These are phyloP conservation scores for Pheosia tremula DNA, from an alignment of 2,888 invertebrate species.

Conservation along the genomic window DNA sequence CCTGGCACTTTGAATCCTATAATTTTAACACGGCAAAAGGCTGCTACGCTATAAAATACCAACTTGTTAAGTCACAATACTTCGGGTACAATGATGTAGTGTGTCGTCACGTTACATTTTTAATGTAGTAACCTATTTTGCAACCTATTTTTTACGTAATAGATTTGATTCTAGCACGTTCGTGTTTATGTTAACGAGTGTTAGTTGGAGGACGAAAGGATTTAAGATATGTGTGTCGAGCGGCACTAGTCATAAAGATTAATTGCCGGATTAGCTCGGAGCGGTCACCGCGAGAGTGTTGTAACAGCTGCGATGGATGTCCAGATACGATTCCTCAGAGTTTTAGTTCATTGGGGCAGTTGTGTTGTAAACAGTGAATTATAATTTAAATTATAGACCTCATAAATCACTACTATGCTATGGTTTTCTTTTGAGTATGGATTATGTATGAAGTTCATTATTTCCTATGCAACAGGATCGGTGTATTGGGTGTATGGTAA, in stretches of 20 bases:
- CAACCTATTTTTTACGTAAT: background rate
- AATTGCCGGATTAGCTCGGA: background rate
- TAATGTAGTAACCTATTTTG: background rate
- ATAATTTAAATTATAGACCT: background rate
- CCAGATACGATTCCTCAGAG: background rate
- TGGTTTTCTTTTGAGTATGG: too few species aligned
- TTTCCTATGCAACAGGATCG: too few species aligned
- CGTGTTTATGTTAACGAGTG: too few species aligned
- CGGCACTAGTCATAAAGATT: background rate
- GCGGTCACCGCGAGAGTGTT: background rate
- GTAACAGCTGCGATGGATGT: background rate
- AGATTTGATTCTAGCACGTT: slow-evolving; percentile 1
- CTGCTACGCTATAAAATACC: too few species aligned
- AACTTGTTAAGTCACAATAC: too few species aligned
- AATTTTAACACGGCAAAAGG: too few species aligned
- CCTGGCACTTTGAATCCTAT: too few species aligned
- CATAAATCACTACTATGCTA: too few species aligned
- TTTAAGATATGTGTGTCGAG: background rate
- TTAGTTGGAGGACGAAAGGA: background rate
- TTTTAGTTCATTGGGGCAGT: slow-evolving; percentile 2
- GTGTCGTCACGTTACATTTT: too few species aligned
- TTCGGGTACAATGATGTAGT: too few species aligned
- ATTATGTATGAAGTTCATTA: too few species aligned
- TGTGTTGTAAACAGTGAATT: background rate
- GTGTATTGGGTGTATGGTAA: too few species aligned